phyloP scores from a whole-genome alignment of 2,113 vertebrate genomes.

The Mus musculus region DNA sequence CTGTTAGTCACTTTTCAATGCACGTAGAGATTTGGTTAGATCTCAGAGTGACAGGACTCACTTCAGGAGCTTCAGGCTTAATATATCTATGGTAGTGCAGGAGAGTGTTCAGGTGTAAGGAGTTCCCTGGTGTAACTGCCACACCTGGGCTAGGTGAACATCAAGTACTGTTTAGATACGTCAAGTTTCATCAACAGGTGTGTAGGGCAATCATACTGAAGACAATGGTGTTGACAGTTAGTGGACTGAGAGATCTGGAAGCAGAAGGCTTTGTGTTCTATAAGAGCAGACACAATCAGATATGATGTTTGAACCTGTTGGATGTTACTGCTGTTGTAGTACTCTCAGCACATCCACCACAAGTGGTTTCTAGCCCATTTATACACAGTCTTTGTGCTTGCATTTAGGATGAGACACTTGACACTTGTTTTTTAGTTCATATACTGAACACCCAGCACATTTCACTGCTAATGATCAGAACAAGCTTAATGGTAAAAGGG shows the following conservation, averaged over 20 bases:
- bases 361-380: background rate
- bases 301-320: background rate
- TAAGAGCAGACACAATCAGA: background rate
- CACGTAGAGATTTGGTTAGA: background rate
- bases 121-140: background rate
- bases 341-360: too few species aligned
- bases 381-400: too few species aligned
- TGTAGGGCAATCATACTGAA: background rate
- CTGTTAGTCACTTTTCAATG: background rate
- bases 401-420: background rate
- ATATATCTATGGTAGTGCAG: background rate
- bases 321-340: background rate
- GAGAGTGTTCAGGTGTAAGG: background rate
- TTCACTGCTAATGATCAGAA: background rate
- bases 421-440: background rate
- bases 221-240: background rate
- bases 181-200: background rate
- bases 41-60: background rate
- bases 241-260: background rate
- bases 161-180: background rate
- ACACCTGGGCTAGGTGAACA: background rate
- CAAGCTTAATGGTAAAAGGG: background rate
- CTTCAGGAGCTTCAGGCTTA: background rate
- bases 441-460: too few species aligned
- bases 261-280: background rate